These are phyloP conservation scores for Mionectes olivaceus DNA, from an alignment of 2,797 vertebrate species.

Conservation along the genomic window DNA sequence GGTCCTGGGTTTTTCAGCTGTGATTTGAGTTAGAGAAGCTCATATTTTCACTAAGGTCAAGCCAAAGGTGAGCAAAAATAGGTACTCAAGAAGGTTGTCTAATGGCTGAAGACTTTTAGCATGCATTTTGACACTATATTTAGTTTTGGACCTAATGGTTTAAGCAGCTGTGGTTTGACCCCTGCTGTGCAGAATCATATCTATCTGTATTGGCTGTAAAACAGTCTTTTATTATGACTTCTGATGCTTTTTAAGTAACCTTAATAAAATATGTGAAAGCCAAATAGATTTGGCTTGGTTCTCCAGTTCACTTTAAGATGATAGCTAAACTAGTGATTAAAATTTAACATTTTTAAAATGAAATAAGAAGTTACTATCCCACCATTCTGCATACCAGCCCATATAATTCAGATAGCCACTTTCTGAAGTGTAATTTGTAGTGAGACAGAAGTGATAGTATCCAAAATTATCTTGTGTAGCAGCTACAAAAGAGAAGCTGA, in stretches of 20 bases:
- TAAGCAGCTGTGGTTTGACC: not conserved
- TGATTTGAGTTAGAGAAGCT: not conserved
- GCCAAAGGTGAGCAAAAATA: not conserved
- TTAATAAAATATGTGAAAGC: not conserved
- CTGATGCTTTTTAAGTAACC: not conserved
- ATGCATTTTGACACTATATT: not conserved
- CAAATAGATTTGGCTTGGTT: not conserved
- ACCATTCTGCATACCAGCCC: not conserved
- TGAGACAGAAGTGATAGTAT: not conserved
- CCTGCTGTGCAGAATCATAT: not conserved
- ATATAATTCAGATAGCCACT: not conserved
- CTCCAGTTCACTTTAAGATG: not conserved
- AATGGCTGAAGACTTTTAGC: not conserved
- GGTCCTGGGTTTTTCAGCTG: not conserved
- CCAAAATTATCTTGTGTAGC: not conserved
- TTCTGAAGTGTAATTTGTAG: not conserved
- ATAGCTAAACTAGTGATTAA: not conserved
- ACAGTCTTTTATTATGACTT: not conserved
- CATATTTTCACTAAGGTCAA: not conserved
- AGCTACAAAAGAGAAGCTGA: not conserved
- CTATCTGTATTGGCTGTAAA: rapidly evolving
- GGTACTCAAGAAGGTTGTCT: not conserved
- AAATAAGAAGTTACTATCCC: not conserved
- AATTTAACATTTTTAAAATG: not conserved
- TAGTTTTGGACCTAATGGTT: not conserved